Conservation (phyloP, 1,140 invertebrate genomes). For the Thalassaphorura encarpata region DNA sequence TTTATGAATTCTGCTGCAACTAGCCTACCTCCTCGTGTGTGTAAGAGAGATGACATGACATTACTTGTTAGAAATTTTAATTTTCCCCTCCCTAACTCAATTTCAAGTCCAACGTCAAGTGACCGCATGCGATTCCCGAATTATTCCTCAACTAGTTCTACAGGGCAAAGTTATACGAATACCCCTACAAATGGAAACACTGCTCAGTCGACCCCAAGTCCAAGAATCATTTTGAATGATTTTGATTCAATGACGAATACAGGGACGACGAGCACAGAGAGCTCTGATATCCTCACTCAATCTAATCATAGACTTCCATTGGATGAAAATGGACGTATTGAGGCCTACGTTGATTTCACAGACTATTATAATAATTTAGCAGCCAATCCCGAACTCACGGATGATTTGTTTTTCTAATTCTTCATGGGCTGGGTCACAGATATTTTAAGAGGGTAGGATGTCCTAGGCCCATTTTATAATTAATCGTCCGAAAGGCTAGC, state of each 20-base stretch:
- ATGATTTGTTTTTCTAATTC: not conserved
- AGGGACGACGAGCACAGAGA: constrained; percentile 23
- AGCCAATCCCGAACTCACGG: not conserved
- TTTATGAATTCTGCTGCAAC: constrained; percentile 51
- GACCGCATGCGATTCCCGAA: not conserved
- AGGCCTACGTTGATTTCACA: constrained; percentile 73
- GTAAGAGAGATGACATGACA: constrained; percentile 66
- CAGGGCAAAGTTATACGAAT: not conserved
- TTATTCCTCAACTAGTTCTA: not conserved
- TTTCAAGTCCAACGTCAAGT: constrained; percentile 15
- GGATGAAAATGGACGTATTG: constrained; percentile 53
- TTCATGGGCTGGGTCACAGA: too few relatives aligned
- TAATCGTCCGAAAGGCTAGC: too few relatives aligned
- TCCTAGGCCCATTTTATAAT: too few relatives aligned
- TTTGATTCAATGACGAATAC: constrained; percentile 13
- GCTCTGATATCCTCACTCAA: constrained; percentile 26
- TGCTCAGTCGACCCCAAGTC: not conserved
- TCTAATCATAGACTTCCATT: constrained; percentile 35
- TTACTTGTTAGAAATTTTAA: constrained; percentile 78
- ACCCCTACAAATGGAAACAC: constrained; percentile 6
- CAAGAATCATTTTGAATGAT: constrained; percentile 5
- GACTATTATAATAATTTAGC: constrained; percentile 65
- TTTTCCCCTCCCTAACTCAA: constrained; percentile 57
- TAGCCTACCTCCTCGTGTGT: constrained; percentile 31
- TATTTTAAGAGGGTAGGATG: too few relatives aligned